A percentile compares a stretch with the other conserved stretches of the same genome.
These are phyloP conservation scores for Harpagoxenus sublaevis DNA, from an alignment of 2,888 invertebrate genomes.

Conservation along the genomic window DNA sequence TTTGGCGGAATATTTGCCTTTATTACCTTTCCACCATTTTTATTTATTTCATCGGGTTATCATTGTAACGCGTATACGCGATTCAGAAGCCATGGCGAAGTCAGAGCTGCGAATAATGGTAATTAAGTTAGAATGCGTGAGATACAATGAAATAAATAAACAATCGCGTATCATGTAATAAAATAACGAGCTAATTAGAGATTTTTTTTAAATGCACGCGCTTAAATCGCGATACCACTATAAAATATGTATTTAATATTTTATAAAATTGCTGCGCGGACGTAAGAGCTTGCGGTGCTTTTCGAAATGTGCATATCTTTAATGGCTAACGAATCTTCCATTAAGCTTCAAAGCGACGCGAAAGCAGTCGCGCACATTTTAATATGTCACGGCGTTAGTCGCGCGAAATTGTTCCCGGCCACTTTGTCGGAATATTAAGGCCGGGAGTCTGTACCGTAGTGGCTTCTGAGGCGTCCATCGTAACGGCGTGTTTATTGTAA, in stretches of 20 bases:
- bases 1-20: conserved; percentile 11
- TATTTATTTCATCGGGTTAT: conserved; percentile 26
- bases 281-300: not conserved
- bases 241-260: not conserved
- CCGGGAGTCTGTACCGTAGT: conserved; percentile 58
- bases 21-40: conserved; percentile 19
- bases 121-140: conserved; percentile 21
- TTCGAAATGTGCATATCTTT: not conserved
- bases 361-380: conserved; percentile 36
- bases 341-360: not conserved
- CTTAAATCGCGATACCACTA: not conserved
- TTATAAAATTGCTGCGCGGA: not conserved
- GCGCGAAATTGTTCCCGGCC: conserved; percentile 69
- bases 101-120: conserved; percentile 2
- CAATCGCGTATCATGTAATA: not conserved
- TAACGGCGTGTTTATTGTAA: conserved; percentile 75
- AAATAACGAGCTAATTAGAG: conserved; percentile 14
- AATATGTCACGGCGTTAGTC: conserved; percentile 64
- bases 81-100: not conserved
- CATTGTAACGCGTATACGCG: not conserved
- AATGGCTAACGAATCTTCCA: conserved; percentile 33
- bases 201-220: not conserved
- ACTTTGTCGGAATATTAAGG: conserved; percentile 73
- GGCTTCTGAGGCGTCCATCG: conserved; percentile 71
- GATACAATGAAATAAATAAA: conserved; percentile 29